A percentile compares a stretch with the other conserved stretches of the same genome.
phyloP scores from a whole-genome alignment of 2,113 vertebrate species.

The Gila orcuttii region DNA sequence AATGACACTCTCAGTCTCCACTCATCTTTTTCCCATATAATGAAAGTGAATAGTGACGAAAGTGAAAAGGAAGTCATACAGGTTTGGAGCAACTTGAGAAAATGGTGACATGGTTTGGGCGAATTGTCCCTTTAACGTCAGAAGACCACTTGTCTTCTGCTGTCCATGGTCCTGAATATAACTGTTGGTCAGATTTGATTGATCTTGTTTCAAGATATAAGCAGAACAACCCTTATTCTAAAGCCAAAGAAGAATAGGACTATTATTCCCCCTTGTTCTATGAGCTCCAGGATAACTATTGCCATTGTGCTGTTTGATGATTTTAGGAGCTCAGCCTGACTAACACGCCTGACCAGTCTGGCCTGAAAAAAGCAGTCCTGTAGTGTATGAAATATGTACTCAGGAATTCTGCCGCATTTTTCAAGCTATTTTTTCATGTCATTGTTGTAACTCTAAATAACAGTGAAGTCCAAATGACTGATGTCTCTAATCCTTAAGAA shows the following conservation, averaged over 20 bases:
- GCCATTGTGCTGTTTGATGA: neutral
- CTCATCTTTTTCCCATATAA: neutral
- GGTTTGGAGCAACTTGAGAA: neutral
- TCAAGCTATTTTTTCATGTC: neutral
- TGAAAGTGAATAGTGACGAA: neutral
- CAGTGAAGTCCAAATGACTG: neutral
- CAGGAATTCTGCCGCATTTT: conserved; percentile 25
- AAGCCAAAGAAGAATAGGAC: neutral
- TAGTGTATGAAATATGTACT: conserved; percentile 21
- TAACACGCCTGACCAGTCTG: conserved; percentile 51
- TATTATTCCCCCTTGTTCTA: conserved; percentile 6
- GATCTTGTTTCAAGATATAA: conserved; percentile 11
- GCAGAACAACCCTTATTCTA: neutral
- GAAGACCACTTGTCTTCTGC: conserved; percentile 35
- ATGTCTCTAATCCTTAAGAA: neutral
- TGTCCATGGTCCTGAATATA: conserved; percentile 51
- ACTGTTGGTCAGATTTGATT: neutral
- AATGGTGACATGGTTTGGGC: neutral
- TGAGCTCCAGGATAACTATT: neutral
- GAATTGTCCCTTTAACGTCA: neutral
- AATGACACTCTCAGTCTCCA: neutral
- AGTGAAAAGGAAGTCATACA: neutral
- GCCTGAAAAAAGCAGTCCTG: conserved; percentile 26
- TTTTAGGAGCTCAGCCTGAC: conserved; percentile 16
- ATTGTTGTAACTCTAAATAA: neutral